phyloP scores from a whole-genome alignment of 2,888 invertebrate species.

The Piscicola geometra region DNA sequence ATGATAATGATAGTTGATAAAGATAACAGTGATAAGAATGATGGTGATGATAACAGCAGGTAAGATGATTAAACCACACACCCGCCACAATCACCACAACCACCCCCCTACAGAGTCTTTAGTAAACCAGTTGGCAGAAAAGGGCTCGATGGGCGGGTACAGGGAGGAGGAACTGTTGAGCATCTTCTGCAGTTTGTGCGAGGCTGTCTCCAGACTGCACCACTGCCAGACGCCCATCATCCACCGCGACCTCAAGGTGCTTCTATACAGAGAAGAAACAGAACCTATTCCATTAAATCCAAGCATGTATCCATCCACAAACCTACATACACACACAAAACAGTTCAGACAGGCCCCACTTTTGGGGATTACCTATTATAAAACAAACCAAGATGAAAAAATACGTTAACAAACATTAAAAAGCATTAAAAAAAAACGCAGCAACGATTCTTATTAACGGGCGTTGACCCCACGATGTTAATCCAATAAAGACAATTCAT shows the following conservation, averaged over 20 bases:
- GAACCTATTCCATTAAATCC: no score
- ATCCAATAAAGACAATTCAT: no score
- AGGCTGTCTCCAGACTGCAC: constrained; percentile 82
- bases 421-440: no score
- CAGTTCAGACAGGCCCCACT: no score
- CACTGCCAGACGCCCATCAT: constrained; percentile 87
- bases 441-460: no score
- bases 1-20: not conserved
- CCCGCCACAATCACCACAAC: not conserved
- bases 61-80: not conserved
- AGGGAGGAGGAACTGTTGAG: constrained; percentile 65
- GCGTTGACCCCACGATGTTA: no score
- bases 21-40: not conserved
- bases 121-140: constrained; percentile 77
- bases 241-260: constrained; percentile 81
- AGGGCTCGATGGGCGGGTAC: constrained; percentile 55
- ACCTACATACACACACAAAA: no score
- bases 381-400: no score
- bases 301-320: no score
- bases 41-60: not conserved
- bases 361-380: no score
- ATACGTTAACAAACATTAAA: no score
- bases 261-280: no score
- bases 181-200: constrained; percentile 86
- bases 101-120: constrained; percentile 62